A percentile compares a stretch with the other conserved stretches of the same genome.
These are phyloP conservation scores for Xestoiulus laeticollis DNA, from an alignment of 2,888 invertebrate species.

Conservation along the genomic window DNA sequence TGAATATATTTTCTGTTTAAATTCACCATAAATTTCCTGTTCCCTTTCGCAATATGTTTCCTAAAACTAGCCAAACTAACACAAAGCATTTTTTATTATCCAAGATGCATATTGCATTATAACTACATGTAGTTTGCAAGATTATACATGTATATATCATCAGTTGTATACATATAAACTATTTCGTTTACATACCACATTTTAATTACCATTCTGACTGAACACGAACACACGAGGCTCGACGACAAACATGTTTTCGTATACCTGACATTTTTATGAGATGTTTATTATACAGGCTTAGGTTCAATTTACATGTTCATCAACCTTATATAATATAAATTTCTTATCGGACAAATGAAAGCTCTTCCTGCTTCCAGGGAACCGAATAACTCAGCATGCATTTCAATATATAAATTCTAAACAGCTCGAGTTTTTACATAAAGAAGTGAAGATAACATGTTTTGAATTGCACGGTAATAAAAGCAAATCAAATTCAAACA, in stretches of 20 bases:
- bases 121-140: too few relatives aligned
- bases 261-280: neutral
- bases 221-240: too few relatives aligned
- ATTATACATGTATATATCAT: too few relatives aligned
- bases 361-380: slow-evolving; percentile 3
- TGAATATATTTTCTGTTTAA: neutral
- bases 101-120: too few relatives aligned
- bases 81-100: too few relatives aligned
- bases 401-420: neutral
- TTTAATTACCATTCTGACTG: too few relatives aligned
- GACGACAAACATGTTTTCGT: too few relatives aligned
- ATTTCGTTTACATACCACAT: too few relatives aligned
- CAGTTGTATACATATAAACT: too few relatives aligned
- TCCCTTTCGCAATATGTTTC: neutral
- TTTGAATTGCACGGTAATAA: neutral
- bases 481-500: neutral
- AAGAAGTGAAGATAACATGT: neutral
- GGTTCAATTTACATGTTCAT: neutral
- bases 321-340: neutral
- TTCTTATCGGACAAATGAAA: neutral
- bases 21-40: neutral
- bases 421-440: neutral
- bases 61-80: too few relatives aligned
- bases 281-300: slow-evolving; percentile 5
- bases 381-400: slow-evolving; percentile 5